Conservation (phyloP, 2,888 invertebrate species). For the Trichopria drosophilae region DNA sequence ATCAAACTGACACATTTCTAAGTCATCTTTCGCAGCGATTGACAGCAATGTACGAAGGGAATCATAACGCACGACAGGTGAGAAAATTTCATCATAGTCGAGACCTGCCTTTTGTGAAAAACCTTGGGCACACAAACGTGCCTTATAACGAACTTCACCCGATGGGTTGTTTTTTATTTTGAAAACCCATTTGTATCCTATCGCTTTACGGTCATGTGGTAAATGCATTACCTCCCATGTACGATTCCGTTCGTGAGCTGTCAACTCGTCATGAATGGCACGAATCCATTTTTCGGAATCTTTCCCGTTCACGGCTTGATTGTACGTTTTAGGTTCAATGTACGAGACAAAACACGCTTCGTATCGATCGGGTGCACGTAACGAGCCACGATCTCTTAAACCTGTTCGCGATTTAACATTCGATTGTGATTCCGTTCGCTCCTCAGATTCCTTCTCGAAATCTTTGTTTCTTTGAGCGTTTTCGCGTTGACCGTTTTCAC, state of each 20-base stretch:
- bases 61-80: constrained; percentile 10
- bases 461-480: no score
- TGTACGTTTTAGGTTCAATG: constrained; percentile 1
- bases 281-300: not conserved
- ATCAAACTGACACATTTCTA: constrained; percentile 18
- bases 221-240: not conserved
- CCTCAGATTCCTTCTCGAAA: no score
- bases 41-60: constrained; percentile 14
- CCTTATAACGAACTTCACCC: no score
- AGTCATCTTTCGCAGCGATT: constrained; percentile 9
- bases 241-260: constrained; percentile 1
- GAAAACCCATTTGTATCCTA: constrained; percentile 10
- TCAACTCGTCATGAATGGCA: constrained; percentile 6
- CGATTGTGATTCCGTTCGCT: no score
- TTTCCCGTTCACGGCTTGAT: not conserved
- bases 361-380: constrained; percentile 1
- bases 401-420: not conserved
- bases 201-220: not conserved
- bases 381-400: not conserved
- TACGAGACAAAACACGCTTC: constrained; percentile 1
- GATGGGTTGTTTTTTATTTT: no score
- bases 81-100: constrained; percentile 20
- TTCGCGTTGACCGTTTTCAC: no score
- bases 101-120: constrained; percentile 10
- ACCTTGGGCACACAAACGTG: no score